Conservation (phyloP, 2,888 invertebrate genomes). For the Deroplatys truncata region DNA sequence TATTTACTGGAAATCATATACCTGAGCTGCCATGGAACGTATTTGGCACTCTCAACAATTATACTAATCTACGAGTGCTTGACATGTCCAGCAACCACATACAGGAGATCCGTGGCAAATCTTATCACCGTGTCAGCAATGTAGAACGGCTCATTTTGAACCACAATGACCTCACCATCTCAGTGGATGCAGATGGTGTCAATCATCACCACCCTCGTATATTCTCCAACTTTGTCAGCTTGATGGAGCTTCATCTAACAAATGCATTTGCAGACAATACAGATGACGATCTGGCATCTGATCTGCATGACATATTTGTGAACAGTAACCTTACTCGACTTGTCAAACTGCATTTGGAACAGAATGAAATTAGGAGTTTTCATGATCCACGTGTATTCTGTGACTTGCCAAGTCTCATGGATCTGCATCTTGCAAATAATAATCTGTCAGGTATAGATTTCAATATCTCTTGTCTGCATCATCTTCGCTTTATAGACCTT, state of each 20-base stretch:
- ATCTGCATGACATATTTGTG: slow-evolving; percentile 67
- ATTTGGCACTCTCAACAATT: slow-evolving; percentile 59
- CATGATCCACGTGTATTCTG: slow-evolving; percentile 65
- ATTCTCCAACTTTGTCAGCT: slow-evolving; percentile 64
- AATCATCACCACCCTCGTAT: slow-evolving; percentile 62
- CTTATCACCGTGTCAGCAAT: slow-evolving; percentile 67
- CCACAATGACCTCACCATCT: slow-evolving; percentile 64
- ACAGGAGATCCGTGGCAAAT: slow-evolving; percentile 64
- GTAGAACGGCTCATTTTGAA: slow-evolving; percentile 66
- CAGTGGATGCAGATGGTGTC: slow-evolving; percentile 49
- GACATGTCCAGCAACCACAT: slow-evolving; percentile 74
- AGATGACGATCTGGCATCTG: slow-evolving; percentile 56
- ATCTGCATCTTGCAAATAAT: slow-evolving; percentile 67
- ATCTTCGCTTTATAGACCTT: slow-evolving; percentile 63
- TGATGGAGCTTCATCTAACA: slow-evolving; percentile 67
- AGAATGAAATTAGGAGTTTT: slow-evolving; percentile 67
- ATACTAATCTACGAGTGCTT: slow-evolving; percentile 57
- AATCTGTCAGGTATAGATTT: slow-evolving; percentile 58
- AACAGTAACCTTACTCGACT: slow-evolving; percentile 61
- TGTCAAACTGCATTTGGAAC: slow-evolving; percentile 68
- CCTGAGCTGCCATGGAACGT: slow-evolving; percentile 63
- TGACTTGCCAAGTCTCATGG: slow-evolving; percentile 59
- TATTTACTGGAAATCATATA: slow-evolving; percentile 68
- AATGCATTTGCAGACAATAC: slow-evolving; percentile 67
- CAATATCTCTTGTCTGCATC: slow-evolving; percentile 60